These are phyloP conservation scores for Setophaga kirtlandii DNA, from an alignment of 2,113 vertebrate genomes.

Conservation along the genomic window DNA sequence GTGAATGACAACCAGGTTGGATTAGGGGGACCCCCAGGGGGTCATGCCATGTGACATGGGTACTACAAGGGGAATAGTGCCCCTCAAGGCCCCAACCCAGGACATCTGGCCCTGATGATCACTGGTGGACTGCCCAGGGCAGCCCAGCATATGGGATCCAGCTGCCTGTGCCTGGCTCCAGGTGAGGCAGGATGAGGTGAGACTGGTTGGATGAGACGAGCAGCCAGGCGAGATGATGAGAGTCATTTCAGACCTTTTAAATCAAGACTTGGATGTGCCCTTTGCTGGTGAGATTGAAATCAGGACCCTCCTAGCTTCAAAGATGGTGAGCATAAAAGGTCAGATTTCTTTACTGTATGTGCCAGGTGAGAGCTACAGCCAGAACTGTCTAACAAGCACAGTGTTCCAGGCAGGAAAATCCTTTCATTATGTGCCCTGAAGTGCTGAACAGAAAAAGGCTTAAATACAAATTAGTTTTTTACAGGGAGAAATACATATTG, in stretches of 20 bases:
- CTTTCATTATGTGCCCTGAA: neutral
- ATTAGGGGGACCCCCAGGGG: neutral
- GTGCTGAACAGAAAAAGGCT: neutral
- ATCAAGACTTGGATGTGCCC: neutral
- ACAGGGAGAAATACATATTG: neutral
- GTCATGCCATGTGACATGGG: neutral
- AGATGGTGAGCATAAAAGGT: neutral
- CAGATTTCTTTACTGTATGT: neutral
- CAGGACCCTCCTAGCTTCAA: neutral
- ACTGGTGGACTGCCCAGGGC: neutral
- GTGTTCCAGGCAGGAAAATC: neutral
- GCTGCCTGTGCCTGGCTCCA: neutral
- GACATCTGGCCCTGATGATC: neutral
- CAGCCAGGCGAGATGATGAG: neutral
- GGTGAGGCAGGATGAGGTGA: neutral
- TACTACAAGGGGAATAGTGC: neutral
- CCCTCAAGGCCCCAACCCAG: neutral
- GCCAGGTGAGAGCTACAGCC: neutral
- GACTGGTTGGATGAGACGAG: neutral
- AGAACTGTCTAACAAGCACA: neutral
- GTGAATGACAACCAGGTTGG: neutral
- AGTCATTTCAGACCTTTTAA: conserved; percentile 19
- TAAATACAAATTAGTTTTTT: neutral
- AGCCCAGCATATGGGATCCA: neutral
- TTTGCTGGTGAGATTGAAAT: neutral